Percentiles rank a stretch among this genome's conserved stretches.
Evolutionary conservation across 2,888 invertebrate genomes (phyloP).

Genomic region (Camptogramma bilineatum): DNA sequence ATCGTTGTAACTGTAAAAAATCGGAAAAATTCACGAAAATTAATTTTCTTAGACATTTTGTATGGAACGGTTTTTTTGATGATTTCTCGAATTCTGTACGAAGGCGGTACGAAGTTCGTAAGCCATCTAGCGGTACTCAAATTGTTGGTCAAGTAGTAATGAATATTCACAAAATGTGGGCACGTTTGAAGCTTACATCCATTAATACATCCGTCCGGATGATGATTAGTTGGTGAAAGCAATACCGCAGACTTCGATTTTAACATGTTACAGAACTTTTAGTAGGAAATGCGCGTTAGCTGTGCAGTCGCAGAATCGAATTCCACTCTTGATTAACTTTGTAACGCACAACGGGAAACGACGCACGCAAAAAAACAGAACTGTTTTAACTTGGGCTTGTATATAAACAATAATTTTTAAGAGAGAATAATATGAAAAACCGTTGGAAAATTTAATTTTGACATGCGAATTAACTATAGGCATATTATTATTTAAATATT

Average conservation of each 20-base stretch:
- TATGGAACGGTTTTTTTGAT: no score
- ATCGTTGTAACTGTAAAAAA: no score
- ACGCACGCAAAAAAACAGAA: neutral
- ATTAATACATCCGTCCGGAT: neutral
- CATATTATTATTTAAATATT: no score
- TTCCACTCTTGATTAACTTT: conserved; percentile 44
- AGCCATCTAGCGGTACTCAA: no score
- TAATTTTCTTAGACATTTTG: no score
- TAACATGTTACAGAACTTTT: conserved; percentile 20
- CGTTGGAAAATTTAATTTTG: neutral
- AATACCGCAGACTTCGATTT: neutral
- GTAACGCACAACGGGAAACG: conserved; percentile 32
- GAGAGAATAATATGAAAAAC: neutral
- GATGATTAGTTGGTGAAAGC: neutral
- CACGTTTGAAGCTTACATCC: no score
- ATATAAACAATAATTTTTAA: neutral
- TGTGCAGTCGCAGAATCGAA: conserved; percentile 40
- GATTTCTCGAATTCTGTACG: no score
- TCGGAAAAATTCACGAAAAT: no score
- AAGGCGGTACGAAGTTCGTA: no score
- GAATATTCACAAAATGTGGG: no score
- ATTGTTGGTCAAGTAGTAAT: no score
- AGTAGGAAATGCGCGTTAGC: conserved; percentile 17
- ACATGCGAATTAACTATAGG: no score
- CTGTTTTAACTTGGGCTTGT: neutral